Evolutionary conservation across 2,113 vertebrate genomes (phyloP), one percentile per base, ranked within the genome.

Genomic region (Romanogobio albipinnatus): DNA sequence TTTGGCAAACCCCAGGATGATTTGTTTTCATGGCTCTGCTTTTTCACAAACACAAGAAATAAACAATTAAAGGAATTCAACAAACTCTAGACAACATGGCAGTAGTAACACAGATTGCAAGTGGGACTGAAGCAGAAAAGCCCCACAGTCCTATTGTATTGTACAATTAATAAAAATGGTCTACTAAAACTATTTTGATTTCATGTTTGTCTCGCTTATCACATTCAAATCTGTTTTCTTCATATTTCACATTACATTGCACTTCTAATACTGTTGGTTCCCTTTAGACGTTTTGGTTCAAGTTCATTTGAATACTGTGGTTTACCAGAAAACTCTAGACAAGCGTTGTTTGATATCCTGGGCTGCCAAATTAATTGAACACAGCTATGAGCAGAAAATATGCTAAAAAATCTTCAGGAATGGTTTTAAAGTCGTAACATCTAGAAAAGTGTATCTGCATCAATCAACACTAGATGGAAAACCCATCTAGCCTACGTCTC

Each of bases 191-290:
- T 3, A 64, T 61, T 45, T 75, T 58, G 26, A 62, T 71, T 64
- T 59, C 61, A 84, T 39, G n/a, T 74, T 74, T 39, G 58, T 74
- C 22, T 62, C 26, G 51, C 36, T 24, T 13, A 51, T 59, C 4
- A 66, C 29, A 77, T 68, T 75, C 36, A 81, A 4, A 29, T 81
- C 45, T 47, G 66, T 76, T 61, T 81, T 61, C 79, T 68, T 45
- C 61, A 74, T 64, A 84, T 84, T 59, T 45, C 51, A 74, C 33
- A 84, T 84, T 92, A 93, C 92, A 93, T 92, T 94, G 91, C 84
- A 47, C 79, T 81, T 81, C 62, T 90, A 91, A 92, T 91, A 91
- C 93, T 92, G 92, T 91, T 92, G 91, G 8, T 88, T 93, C 93
- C 93, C 91, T 49, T 81, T 80, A 45, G 59, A 47, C 14, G 15